These are phyloP conservation scores for Steinernema hermaphroditum DNA, from an alignment of 2,888 invertebrate species.

Conservation along the genomic window DNA sequence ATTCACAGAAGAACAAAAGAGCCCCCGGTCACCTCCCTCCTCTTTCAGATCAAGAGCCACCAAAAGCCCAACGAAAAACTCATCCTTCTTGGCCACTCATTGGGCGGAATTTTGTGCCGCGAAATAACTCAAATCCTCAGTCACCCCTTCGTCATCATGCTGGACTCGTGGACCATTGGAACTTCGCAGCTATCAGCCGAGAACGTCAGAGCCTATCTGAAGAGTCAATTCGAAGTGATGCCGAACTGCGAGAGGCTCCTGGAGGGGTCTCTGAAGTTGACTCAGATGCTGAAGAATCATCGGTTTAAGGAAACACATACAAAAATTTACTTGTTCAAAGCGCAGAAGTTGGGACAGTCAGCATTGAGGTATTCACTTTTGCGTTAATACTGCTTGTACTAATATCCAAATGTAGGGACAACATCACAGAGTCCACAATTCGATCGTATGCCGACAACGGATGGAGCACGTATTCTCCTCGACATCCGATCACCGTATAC, in stretches of 20 bases:
- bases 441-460: conserved; percentile 42
- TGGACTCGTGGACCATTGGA: conserved; percentile 57
- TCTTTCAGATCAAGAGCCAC: conserved; percentile 34
- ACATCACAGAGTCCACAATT: conserved; percentile 51
- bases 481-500: conserved; percentile 40
- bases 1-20: no score
- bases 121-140: conserved; percentile 46
- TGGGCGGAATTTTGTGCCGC: conserved; percentile 59
- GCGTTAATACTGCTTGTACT: no score
- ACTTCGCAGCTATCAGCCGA: conserved; percentile 46
- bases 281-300: conserved; percentile 47
- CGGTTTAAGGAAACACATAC: conserved; percentile 33
- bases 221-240: conserved; percentile 35
- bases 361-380: conserved; percentile 52
- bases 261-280: conserved; percentile 42
- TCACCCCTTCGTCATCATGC: conserved; percentile 50
- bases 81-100: conserved; percentile 58
- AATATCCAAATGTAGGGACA: conserved; percentile 37
- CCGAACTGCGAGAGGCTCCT: conserved; percentile 31
- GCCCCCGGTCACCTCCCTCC: no score
- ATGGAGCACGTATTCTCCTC: conserved; percentile 50
- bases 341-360: conserved; percentile 53
- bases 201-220: conserved; percentile 44
- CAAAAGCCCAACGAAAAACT: conserved; percentile 33
- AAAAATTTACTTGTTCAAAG: conserved; percentile 52